Evolutionary conservation across 2,113 vertebrate species (phyloP), one percentile per base, ranked within the genome.

Genomic region (Recurvirostra avosetta): DNA sequence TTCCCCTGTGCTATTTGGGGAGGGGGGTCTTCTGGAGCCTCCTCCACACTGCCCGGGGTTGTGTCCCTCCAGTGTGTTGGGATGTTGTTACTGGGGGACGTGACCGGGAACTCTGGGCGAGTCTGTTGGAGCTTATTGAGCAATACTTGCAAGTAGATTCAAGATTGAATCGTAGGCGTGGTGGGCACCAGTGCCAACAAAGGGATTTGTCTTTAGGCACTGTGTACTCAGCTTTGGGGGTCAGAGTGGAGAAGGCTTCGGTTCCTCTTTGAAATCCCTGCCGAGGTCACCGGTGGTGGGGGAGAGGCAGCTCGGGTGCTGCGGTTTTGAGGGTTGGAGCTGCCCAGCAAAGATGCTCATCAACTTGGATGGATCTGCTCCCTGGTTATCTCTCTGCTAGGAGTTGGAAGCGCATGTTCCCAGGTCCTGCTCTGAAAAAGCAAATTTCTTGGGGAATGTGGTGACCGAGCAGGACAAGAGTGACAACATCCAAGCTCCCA

Each of bases 111-210:
- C 40, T 94, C 74, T 91, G 36, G n/a, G 47, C 2, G 1, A 62
- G 56, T 41, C 40, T 76, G 4, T n/a, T 77, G 50, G 73, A 72
- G 73, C 23, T 63, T 58, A 58, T 50, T 73, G 74, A 86, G 43
- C 34, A 45, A 52, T 21, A 26, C 34, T 86, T 86, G 58, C 47
- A 43, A n/a, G 34, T 62, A 58, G 47, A 10, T 75, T 67, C 21
- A 22, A 49, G 41, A n/a, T 16, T 23, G 56, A 71, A 43, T 66
- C 0, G 0, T 29, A 47, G 61, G 19, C 1, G 1, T 47, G 19
- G 19, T 78, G 56, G 16, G 61, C 61, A 23, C 19, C 2, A 12
- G 45, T 74, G 29, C 36, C 27, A 62, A 6, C 14, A 38, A 40
- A 61, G 26, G 11, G n/a, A 41, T 86, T 85, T 94, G 40, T 93